Base-by-base conservation (phyloP, 1,140 invertebrate species). In the Lordiphosa mommai region DNA sequence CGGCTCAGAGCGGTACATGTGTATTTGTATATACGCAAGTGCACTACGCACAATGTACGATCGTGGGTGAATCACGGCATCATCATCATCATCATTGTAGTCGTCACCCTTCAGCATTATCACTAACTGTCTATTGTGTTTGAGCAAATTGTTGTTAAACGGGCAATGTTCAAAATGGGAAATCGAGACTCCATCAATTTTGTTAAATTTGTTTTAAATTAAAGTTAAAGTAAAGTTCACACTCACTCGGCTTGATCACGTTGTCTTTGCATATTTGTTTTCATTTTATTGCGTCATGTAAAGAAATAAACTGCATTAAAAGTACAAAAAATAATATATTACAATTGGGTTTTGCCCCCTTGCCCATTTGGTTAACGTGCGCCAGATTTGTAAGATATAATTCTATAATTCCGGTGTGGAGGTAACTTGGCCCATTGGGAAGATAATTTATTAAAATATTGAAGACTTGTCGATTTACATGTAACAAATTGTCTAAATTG, bases 321-420 rank as follows among this genome's bases (percentile, higher is more conserved):
- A 33, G 40, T 8, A 2, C 30, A 3, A 47, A 33, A 17, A 34
- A 12, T 27, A 44, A 47, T 56, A 16, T n/a, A n/a, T n/a, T n/a
- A n/a, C n/a, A 32, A 34, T 47, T 51, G 67, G 67, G 67, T 43
- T 71, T 70, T 71, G 27, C 68, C 48, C 68, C 55, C 36, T 41
- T 41, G 40, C 12, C 23, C 43, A 38, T 27, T 23, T 14, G 51
- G 33, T 4, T 37, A 72, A 72, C 68, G 68, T 71, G 68, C 60
- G 38, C 20, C 48, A 65, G 68, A 71, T 71, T 63, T 43, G 36
- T 5, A 23, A 23, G 20, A 23, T 23, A 23, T 5, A 23, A 4
- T 23, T 23, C 0, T 0, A 23, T 5, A 6, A 23, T 23, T 23
- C 20, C 20, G 4, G 20, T 17, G n/a, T n/a, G n/a, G n/a, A n/a